Percentiles rank a stretch among this genome's conserved stretches.
Evolutionary conservation across 2,797 vertebrate species (phyloP).

Genomic region (Lutra lutra): DNA sequence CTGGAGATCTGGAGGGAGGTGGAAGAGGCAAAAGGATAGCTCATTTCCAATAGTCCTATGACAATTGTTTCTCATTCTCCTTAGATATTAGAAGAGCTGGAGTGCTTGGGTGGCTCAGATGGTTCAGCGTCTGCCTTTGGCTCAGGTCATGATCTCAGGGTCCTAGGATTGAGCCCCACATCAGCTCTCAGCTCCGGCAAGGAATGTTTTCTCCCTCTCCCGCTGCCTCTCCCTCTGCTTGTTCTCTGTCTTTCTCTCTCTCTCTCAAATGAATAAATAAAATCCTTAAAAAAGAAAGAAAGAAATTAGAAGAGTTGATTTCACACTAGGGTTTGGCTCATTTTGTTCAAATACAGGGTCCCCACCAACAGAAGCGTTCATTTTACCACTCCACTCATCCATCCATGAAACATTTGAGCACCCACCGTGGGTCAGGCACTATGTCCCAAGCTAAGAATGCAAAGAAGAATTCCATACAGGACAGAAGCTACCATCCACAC

Average conservation of each 20-base stretch:
- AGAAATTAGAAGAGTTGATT: background rate
- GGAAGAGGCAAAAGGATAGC: background rate
- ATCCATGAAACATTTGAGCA: background rate
- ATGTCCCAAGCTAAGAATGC: background rate
- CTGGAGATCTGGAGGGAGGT: background rate
- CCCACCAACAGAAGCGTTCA: background rate
- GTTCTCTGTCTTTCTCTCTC: too few relatives aligned
- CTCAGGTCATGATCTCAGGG: too few relatives aligned
- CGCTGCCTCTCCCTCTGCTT: too few relatives aligned
- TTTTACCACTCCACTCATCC: background rate
- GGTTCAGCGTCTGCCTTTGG: too few relatives aligned
- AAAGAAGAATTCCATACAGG: background rate
- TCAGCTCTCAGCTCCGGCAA: too few relatives aligned
- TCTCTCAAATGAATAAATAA: too few relatives aligned
- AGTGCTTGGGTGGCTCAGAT: too few relatives aligned
- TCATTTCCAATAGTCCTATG: background rate
- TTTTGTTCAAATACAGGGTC: background rate
- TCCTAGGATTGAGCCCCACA: too few relatives aligned
- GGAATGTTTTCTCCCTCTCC: too few relatives aligned
- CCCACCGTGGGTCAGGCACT: too few relatives aligned
- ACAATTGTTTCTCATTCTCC: background rate
- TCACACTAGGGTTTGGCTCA: background rate
- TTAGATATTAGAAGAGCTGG: background rate
- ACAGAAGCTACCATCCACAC: background rate
- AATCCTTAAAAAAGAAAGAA: too few relatives aligned